These are phyloP conservation scores for Lycophotia porphyrea DNA, from an alignment of 2,888 invertebrate species.

Conservation along the genomic window DNA sequence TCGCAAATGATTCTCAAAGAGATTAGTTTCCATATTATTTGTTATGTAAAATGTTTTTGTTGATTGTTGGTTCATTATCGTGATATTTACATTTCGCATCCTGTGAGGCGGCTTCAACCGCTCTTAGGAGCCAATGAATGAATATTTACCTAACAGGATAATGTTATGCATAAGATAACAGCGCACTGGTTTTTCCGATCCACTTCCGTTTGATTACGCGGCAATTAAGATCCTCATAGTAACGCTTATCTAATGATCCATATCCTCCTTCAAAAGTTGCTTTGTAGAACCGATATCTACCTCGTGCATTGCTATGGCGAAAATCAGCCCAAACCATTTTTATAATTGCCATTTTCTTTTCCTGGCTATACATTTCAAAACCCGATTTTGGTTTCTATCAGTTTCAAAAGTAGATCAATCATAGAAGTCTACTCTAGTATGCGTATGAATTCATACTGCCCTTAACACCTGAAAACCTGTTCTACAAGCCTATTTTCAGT, in stretches of 20 bases:
- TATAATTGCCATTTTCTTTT: neutral
- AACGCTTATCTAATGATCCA: neutral
- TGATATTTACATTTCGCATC: slow-evolving; percentile 50
- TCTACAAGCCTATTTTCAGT: slow-evolving; percentile 9
- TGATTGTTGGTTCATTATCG: slow-evolving; percentile 37
- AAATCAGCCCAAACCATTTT: slow-evolving; percentile 13
- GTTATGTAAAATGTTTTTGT: slow-evolving; percentile 57
- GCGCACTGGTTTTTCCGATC: slow-evolving; percentile 33
- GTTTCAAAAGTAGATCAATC: neutral
- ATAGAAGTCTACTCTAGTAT: neutral
- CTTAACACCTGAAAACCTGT: slow-evolving; percentile 11
- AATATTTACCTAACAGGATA: slow-evolving; percentile 49
- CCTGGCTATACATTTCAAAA: neutral
- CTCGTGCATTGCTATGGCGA: slow-evolving; percentile 31
- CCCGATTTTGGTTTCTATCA: neutral
- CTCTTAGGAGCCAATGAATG: slow-evolving; percentile 19
- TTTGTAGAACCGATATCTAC: neutral
- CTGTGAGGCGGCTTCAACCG: slow-evolving; percentile 32
- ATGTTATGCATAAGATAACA: slow-evolving; percentile 26
- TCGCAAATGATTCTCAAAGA: slow-evolving; percentile 70
- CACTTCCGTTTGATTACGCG: slow-evolving; percentile 17
- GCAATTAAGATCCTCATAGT: neutral
- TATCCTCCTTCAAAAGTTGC: neutral
- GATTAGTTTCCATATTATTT: slow-evolving; percentile 66
- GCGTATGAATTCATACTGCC: neutral